Evolutionary conservation across 2,888 invertebrate species (phyloP), one percentile per base, ranked within the genome.

Genomic region (Cerastoderma edule): DNA sequence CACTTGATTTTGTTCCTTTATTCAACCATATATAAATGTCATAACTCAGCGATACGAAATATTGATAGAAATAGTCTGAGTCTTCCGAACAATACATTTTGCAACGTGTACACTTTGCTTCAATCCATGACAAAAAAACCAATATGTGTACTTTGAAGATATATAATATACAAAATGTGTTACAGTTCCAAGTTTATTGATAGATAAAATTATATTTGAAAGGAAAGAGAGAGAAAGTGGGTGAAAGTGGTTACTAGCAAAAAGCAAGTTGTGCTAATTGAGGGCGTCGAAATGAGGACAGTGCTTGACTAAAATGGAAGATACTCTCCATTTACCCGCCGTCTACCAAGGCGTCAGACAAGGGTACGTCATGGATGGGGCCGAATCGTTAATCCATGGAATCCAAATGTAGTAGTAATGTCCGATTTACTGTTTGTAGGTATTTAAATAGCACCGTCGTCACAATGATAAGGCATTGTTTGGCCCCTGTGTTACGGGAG

Each of bases 391-490:
- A 57, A 57, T 30, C 57, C 57, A 57, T 57, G 57, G n/a, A 33
- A 57, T 33, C 6, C 19, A 57, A 57, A 57, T 32, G 57, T 32
- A 32, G 30, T 57, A 32, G 57, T 57, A 32, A 57, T 57, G 57
- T 57, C 19, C 4, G 33, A 33, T 60, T 60, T 33, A 60, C 22
- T 60, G 39, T 60, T 60, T 60, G 60, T 60, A 60, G 24, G 60
- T 60, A 19, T 60, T 60, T 35, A 60, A 60, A 60, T 60, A 33
- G 19, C 60, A 24, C 6, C 13, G 60, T 60, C 27, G 39, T 39
- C 19, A 60, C 60, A 60, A 60, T 60, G 60, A 60, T 60, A 60
- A 60, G 60, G 39, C 22, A 56, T 56, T 60, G 27, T 60, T 60
- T 60, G 60, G 22, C 60, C 60, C 27, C 39, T 33, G 22, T 8